These are phyloP conservation scores for Acipenser ruthenus DNA, from an alignment of 2,797 vertebrate species.

Conservation along the genomic window DNA sequence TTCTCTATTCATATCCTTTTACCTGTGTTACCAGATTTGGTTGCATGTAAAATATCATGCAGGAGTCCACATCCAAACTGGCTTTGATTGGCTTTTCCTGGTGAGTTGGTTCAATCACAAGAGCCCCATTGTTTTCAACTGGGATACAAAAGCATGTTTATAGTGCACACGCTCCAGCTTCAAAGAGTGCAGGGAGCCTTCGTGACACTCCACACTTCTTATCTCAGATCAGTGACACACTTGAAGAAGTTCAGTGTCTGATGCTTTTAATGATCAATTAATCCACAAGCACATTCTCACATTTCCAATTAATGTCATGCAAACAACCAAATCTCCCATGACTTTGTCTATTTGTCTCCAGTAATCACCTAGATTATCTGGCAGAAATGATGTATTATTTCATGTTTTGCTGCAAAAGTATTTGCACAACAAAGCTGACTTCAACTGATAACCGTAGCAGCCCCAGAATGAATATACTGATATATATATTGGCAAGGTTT, in stretches of 20 bases:
- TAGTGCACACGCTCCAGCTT: not conserved
- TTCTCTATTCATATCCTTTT: too few relatives aligned
- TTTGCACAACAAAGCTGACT: slow-evolving; percentile 20
- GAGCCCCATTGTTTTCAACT: not conserved
- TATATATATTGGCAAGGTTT: slow-evolving; percentile 12
- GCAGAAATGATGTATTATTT: slow-evolving; percentile 20
- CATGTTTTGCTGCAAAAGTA: slow-evolving; percentile 16
- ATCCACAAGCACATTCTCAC: slow-evolving; percentile 18
- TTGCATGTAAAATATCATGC: not conserved
- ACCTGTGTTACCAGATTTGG: too few relatives aligned
- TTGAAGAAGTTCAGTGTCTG: slow-evolving; percentile 6
- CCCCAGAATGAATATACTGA: slow-evolving; percentile 14
- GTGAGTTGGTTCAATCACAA: not conserved
- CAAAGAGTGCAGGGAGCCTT: not conserved
- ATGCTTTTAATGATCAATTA: slow-evolving; percentile 23
- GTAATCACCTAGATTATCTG: slow-evolving; percentile 25
- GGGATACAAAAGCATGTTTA: not conserved
- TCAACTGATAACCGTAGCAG: slow-evolving; percentile 14
- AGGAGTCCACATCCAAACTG: not conserved
- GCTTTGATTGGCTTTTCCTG: not conserved
- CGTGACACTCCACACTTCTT: slow-evolving; percentile 1
- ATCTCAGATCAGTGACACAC: slow-evolving; percentile 1
- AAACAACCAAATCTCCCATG: slow-evolving; percentile 18
- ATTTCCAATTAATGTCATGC: slow-evolving; percentile 22
- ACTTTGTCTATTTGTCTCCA: slow-evolving; percentile 23